Evolutionary conservation across 92 coral and sea anemone genomes (phyloP).

Genomic region (Montipora capitata): DNA sequence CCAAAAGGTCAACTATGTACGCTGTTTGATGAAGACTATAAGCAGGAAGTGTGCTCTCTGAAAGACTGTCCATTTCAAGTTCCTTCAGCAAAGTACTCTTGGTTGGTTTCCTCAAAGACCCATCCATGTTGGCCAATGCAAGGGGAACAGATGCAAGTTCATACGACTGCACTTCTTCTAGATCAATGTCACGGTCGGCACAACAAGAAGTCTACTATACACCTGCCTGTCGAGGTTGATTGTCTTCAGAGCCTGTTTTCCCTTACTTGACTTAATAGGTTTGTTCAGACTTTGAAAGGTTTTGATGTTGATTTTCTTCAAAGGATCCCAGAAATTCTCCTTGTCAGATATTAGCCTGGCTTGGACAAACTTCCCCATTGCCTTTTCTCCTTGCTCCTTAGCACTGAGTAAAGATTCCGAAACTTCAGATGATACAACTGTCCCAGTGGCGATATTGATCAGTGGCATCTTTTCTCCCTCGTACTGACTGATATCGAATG

Average conservation of each 20-base stretch:
- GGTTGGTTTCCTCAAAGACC: slow-evolving; percentile 60
- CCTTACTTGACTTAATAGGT: neutral
- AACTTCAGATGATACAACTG: neutral
- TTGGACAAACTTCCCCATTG: neutral
- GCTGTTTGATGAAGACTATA: too few species aligned
- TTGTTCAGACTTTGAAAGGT: neutral
- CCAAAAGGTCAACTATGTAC: too few species aligned
- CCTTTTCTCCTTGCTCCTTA: neutral
- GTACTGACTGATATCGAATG: neutral
- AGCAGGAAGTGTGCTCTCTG: too few species aligned
- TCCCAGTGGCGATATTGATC: neutral
- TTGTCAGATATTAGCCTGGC: neutral
- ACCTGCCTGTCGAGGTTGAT: neutral
- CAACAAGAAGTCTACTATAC: neutral
- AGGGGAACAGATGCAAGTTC: too few species aligned
- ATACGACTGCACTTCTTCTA: too few species aligned
- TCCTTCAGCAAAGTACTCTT: too few species aligned
- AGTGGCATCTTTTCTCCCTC: neutral
- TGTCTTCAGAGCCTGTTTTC: neutral
- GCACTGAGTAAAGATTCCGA: neutral
- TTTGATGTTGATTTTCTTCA: neutral
- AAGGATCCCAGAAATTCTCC: neutral
- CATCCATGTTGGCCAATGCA: slow-evolving; percentile 35
- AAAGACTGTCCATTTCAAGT: too few species aligned
- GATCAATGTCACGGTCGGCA: too few species aligned